Base-by-base conservation (phyloP, 2,113 vertebrate genomes). In the Vimba vimba region DNA sequence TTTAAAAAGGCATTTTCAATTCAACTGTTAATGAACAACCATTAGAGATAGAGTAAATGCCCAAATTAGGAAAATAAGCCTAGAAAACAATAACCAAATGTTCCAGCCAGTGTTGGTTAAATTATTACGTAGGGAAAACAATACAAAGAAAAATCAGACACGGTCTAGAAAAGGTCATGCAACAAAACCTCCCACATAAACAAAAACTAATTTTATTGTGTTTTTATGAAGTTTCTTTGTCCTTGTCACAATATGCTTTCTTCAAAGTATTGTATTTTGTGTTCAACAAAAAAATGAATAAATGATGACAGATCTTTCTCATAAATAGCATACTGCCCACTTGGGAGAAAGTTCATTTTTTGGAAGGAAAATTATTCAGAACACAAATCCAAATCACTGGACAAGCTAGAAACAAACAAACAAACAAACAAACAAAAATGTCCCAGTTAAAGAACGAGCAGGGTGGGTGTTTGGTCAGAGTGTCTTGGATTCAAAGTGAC, bases 401-500 rank as follows among this genome's bases (percentile, higher is more conserved):
- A 45, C 21, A 1, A 74, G 39, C 36, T 74, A 74, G 25, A 74
- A 47, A 25, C 23, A 74, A 74, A 23, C 39, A 43, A 43, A 23
- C 39, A 43, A 43, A 43, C 39, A 43, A 74, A 45, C 3, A 19
- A 6, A 10, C 2, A 57, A 17, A 74, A 47, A 74, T 45, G 39
- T 13, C 71, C 71, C 23, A 74, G 43, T 7, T 74, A 74, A 75
- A 75, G n/a, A 75, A n/a, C 12, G 11, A 47, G n/a, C 43, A 25
- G 23, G 23, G 23, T 43, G 11, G 11, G 43, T 47, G 71, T 74
- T 47, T 74, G 71, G 23, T 74, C 43, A 45, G n/a, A 74, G n/a
- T 43, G 43, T 47, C 71, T 74, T 74, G 71, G 71, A 47, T 43
- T 74, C 21, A 74, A 74, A 74, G 39, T 47, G 39, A 74, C 71